Evolutionary conservation across 2,888 invertebrate genomes (phyloP), one percentile per base, ranked within the genome.

Genomic region (Ischnus inquisitorius): DNA sequence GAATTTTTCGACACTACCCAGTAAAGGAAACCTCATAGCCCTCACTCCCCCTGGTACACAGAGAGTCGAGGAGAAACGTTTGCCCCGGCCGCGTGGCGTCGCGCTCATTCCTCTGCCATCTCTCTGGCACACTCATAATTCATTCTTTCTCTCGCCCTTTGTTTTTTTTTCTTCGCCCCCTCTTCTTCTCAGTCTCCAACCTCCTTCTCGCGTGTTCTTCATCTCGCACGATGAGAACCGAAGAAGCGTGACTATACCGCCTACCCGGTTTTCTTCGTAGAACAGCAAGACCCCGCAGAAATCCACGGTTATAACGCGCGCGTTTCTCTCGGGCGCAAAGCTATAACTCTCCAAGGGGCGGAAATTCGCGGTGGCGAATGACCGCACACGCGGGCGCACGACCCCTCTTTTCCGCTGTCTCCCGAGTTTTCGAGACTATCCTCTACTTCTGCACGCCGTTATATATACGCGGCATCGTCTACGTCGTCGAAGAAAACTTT

Each of bases 1-100:
- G 81, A 76, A 89, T 89, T 89, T 90, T 89, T 89, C 89, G 86
- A 86, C 82, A 86, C 75, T 64, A 65, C 74, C 57, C n/a, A 16
- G 28, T 41, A 72, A 34, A 19, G 54, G 19, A 22, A 25, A 6
- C 67, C 54, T 4, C 22, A n/a, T 48, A 5, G 48, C n/a, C 10
- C 51, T 22, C 3, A 14, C 48, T 0, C 48, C 48, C 10, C 51
- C 54, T 12, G 43, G 16, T 16, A 16, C 57, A 60, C 57, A 28
- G 4, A 60, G 22, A 60, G n/a, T 6, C 22, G 43, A 46, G 25
- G 34, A 34, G 60, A 67, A 69, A 8, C 51, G 19, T 43, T 67
- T 72, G 62, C 74, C 25, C 68, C 54, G 68, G 80, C 68, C 75
- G 28, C 57, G 67, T 72, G 65, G 60, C 62, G 77, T 79, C 54